Percentiles rank a stretch among this genome's conserved stretches.
phyloP scores from a whole-genome alignment of 37 sponge, comb jelly and placozoan genomes.

The Chondrosia reniformis region DNA sequence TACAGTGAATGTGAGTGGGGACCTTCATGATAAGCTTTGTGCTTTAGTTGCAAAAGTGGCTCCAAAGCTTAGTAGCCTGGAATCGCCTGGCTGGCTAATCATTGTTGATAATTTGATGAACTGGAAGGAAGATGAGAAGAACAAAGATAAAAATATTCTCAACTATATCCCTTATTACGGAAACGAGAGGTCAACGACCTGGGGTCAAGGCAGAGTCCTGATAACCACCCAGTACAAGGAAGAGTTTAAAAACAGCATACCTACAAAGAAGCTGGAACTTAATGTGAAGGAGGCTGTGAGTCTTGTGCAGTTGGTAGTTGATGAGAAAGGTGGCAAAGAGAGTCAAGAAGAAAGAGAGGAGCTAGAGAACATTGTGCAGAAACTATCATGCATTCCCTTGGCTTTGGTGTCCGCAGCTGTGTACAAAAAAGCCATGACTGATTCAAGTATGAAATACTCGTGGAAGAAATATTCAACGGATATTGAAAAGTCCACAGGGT shows the following conservation, averaged over 20 bases:
- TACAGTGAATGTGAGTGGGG: background rate
- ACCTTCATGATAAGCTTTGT: background rate
- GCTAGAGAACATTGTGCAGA: background rate
- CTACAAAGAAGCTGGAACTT: background rate
- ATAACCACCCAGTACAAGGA: background rate
- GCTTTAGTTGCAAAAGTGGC: background rate
- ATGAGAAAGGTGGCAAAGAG: background rate
- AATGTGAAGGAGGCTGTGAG: background rate
- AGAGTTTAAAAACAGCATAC: background rate
- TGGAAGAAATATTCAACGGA: background rate
- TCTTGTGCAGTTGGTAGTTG: background rate
- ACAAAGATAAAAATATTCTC: background rate
- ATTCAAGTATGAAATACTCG: background rate
- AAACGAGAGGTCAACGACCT: background rate
- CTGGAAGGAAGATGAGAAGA: background rate
- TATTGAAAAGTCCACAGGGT: background rate
- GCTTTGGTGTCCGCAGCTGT: conserved; percentile 16
- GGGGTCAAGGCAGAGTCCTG: background rate
- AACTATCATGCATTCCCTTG: background rate
- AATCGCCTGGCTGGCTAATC: background rate
- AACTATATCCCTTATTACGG: background rate
- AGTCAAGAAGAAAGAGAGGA: background rate
- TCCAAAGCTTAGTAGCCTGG: background rate
- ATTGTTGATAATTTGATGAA: conserved; percentile 15
- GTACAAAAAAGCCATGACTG: conserved; percentile 1